Evolutionary conservation across 1,140 invertebrate species (phyloP).

Genomic region (Diploscapter pachys): DNA sequence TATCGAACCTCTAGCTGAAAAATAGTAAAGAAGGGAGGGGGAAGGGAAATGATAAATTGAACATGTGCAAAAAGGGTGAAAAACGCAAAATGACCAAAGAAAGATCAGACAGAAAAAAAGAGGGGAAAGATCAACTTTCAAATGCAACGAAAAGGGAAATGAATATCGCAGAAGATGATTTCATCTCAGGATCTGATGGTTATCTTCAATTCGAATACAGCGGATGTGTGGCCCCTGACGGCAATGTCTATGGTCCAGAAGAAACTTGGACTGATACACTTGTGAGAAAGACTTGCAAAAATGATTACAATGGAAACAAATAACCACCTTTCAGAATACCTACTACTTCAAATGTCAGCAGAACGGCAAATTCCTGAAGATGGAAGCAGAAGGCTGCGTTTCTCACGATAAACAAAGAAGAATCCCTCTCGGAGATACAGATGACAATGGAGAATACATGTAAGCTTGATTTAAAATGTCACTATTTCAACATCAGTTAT

Average conservation of each 20-base stretch:
- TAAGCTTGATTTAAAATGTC: slow-evolving; percentile 7
- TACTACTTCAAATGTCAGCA: slow-evolving; percentile 38
- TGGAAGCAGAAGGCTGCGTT: slow-evolving; percentile 34
- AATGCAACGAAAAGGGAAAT: no score
- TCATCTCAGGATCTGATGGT: slow-evolving; percentile 29
- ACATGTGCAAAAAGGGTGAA: no score
- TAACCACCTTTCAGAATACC: slow-evolving; percentile 18
- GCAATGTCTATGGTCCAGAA: slow-evolving; percentile 23
- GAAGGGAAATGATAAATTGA: no score
- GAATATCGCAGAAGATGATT: background rate
- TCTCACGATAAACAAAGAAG: slow-evolving; percentile 36
- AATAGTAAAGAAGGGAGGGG: no score
- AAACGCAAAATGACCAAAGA: no score
- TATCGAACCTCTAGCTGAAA: no score
- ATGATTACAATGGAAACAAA: no score
- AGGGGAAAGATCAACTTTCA: no score
- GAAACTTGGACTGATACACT: slow-evolving; percentile 38
- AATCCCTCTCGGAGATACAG: slow-evolving; percentile 36
- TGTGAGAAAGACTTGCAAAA: no score
- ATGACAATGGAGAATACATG: slow-evolving; percentile 44
- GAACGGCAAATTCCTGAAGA: slow-evolving; percentile 37
- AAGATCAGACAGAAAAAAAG: no score
- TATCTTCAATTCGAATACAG: slow-evolving; percentile 40
- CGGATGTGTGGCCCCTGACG: slow-evolving; percentile 32
- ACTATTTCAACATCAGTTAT: no score